Conservation (phyloP, 2,888 invertebrate species). For the Epinotia demarniana region DNA sequence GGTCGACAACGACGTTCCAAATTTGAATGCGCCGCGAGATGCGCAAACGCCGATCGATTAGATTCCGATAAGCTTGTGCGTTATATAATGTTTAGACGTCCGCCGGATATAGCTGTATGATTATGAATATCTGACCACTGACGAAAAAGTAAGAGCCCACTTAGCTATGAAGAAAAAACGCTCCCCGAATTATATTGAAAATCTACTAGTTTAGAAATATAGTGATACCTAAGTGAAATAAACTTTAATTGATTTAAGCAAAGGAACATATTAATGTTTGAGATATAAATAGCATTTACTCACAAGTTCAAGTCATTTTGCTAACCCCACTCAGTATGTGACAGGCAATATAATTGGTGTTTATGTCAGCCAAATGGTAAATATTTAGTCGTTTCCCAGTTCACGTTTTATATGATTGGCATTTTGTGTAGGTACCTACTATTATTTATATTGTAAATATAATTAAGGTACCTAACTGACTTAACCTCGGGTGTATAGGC, state of each 20-base stretch:
- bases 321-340: slow-evolving; percentile 31
- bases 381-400: slow-evolving; percentile 36
- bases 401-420: slow-evolving; percentile 25
- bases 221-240: too few species aligned
- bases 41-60: slow-evolving; percentile 77
- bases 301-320: not conserved
- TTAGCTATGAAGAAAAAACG: not conserved
- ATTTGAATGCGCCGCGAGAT: slow-evolving; percentile 81
- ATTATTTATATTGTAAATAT: not conserved
- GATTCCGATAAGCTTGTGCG: slow-evolving; percentile 70
- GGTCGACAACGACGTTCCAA: slow-evolving; percentile 71
- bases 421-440: slow-evolving; percentile 8
- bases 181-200: too few species aligned
- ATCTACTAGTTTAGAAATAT: too few species aligned
- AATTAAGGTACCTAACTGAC: not conserved
- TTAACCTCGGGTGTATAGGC: not conserved
- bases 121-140: slow-evolving; percentile 31
- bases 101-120: slow-evolving; percentile 64
- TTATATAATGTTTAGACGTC: slow-evolving; percentile 62
- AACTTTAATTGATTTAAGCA: not conserved
- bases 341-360: slow-evolving; percentile 24
- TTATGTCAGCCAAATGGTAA: slow-evolving; percentile 26
- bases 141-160: slow-evolving; percentile 9
- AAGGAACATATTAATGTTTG: not conserved
- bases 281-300: not conserved